A percentile compares a stretch with the other conserved stretches of the same genome.
phyloP scores from a whole-genome alignment of 2,113 vertebrate species.

The Myrmecobius fasciatus region DNA sequence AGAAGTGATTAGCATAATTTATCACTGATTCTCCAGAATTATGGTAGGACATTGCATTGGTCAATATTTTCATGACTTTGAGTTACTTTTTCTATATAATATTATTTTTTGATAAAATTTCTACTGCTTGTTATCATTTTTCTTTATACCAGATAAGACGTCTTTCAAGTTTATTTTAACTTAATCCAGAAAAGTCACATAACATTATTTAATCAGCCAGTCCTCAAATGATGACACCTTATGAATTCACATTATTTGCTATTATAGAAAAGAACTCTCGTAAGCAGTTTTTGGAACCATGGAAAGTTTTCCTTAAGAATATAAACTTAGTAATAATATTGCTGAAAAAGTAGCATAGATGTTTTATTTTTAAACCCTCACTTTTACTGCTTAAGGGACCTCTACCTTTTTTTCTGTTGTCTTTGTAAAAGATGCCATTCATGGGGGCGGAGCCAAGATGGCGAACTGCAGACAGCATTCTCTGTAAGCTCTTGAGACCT shows the following conservation, averaged over 20 bases:
- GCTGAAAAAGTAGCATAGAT: neutral
- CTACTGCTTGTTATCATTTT: neutral
- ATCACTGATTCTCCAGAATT: neutral
- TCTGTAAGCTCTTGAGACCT: too few relatives aligned
- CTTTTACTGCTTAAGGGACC: neutral
- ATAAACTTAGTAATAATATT: neutral
- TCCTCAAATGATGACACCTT: neutral
- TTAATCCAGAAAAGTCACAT: neutral
- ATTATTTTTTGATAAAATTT: neutral
- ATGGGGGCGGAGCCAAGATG: too few relatives aligned
- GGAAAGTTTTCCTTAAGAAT: neutral
- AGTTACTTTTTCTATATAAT: neutral
- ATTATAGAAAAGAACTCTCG: too few relatives aligned
- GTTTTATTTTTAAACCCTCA: neutral
- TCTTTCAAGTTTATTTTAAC: neutral
- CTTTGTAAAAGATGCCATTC: neutral
- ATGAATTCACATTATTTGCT: neutral
- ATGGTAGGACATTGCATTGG: neutral
- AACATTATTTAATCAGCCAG: neutral
- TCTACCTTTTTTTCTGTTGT: neutral
- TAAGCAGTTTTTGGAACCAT: too few relatives aligned
- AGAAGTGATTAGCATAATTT: neutral
- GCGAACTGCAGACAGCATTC: too few relatives aligned
- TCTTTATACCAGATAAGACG: neutral
- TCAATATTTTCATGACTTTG: too few relatives aligned